Evolutionary conservation across 92 coral and sea anemone genomes (phyloP), one percentile per base, ranked within the genome.

Genomic region (Chrysogorgia sp.): DNA sequence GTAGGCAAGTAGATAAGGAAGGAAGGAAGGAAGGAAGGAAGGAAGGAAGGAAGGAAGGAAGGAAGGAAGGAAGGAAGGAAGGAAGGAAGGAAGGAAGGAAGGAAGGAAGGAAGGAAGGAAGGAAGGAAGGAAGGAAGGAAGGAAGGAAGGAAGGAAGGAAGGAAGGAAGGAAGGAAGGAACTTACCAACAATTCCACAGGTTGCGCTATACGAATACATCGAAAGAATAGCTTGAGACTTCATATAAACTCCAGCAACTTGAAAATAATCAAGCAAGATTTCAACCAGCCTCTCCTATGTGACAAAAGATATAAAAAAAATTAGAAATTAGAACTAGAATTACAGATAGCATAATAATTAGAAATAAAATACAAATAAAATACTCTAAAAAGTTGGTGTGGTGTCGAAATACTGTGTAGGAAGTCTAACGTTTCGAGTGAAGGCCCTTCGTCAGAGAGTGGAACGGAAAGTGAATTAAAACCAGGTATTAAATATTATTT

Each of bases 141-240:
- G 34, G 37, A 4, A 29, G 7, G 50, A 10, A 29, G 26, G 50
- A 13, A 67, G 10, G 2, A 0, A 21, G 48, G 24, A 30, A 25
- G 15, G 32, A 26, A 21, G 10, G 24, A 17, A 28, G 19, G 84
- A 25, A 40, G 22, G 15, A 3, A 10, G 23, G 12, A 21, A 58
- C 96, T 84, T 70, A 92, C 97, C 97, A 32, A 92, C 86, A 19
- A 92, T 86, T 10, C 97, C 97, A 2, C 92, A 92, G n/a, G 91
- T 91, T 24, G 97, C 96, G 31, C 97, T 90, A 91, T 92, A 92
- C 0, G 97, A 92, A 64, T 92, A 92, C 97, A 92, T 88, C 58
- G 97, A 92, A 35, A 92, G 88, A 26, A 92, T 82, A 10, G 97
- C 84, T 58, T 92, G 97, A 59, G 87, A 92, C 68, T 92, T 96